phyloP scores from a whole-genome alignment of 2,797 vertebrate genomes.

The Spheniscus humboldti region DNA sequence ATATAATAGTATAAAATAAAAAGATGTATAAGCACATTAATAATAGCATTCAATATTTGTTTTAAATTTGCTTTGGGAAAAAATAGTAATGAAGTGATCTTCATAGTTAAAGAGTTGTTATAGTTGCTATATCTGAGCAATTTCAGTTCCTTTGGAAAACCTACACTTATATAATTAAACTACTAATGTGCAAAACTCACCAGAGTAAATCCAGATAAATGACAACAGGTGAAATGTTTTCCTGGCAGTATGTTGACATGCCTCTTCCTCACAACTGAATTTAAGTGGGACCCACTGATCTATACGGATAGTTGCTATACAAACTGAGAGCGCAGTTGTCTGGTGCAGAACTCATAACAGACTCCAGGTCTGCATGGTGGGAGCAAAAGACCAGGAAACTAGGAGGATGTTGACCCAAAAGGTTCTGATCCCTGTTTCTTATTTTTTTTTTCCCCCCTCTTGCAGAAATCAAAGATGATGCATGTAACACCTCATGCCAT shows the following conservation, averaged over 20 bases:
- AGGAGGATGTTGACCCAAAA: background rate
- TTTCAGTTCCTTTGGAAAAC: background rate
- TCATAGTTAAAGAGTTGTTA: background rate
- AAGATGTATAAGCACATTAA: background rate
- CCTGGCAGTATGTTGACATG: background rate
- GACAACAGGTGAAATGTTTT: background rate
- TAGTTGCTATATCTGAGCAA: background rate
- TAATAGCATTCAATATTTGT: background rate
- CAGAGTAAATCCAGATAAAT: background rate
- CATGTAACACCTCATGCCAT: conserved; percentile 84
- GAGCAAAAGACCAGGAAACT: background rate
- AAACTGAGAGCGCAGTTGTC: background rate
- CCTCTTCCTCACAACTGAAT: background rate
- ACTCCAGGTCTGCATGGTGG: background rate
- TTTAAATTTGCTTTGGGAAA: background rate
- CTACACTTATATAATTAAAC: background rate
- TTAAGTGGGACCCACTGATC: background rate
- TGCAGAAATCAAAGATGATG: conserved; percentile 82
- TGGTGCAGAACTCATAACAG: background rate
- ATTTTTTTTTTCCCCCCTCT: background rate
- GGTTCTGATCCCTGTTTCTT: background rate
- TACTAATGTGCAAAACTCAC: background rate
- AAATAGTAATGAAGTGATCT: background rate
- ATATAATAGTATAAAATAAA: background rate
- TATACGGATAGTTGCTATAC: background rate